A percentile compares a stretch with the other conserved stretches of the same genome.
phyloP scores from a whole-genome alignment of 2,797 vertebrate species.

The Uromys caudimaculatus region DNA sequence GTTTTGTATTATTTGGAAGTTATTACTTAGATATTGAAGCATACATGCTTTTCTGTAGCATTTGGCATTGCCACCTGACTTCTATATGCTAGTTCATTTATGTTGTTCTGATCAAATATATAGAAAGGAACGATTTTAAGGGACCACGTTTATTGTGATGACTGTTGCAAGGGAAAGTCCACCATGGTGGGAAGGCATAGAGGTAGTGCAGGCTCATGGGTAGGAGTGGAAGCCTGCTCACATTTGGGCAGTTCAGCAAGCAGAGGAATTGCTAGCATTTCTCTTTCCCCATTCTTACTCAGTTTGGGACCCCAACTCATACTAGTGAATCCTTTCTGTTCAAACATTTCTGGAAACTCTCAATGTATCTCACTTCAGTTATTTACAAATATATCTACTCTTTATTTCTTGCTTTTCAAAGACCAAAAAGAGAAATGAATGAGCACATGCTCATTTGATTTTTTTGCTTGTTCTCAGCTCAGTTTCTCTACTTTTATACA shows the following conservation, averaged over 20 bases:
- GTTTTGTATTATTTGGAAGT: not conserved
- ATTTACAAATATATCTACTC: not conserved
- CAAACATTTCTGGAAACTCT: not conserved
- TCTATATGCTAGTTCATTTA: not conserved
- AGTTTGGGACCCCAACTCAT: not conserved
- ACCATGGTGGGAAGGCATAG: not conserved
- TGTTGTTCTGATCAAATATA: not conserved
- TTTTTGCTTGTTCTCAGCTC: not conserved
- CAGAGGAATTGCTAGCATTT: not conserved
- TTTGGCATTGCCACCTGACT: not conserved
- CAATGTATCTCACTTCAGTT: not conserved
- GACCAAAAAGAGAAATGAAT: not conserved
- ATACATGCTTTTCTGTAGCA: not conserved
- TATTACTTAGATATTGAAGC: not conserved
- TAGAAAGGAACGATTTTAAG: not conserved
- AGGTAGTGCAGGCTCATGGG: not conserved
- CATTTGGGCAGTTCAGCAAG: not conserved
- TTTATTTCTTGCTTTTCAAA: not conserved
- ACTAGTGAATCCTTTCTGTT: not conserved
- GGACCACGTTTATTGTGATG: not conserved
- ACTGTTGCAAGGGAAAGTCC: not conserved
- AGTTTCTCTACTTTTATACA: not conserved
- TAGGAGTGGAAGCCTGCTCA: not conserved
- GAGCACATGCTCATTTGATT: not conserved
- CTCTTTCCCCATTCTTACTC: not conserved